phyloP scores from a whole-genome alignment of 2,113 vertebrate species.

The Vidua macroura region DNA sequence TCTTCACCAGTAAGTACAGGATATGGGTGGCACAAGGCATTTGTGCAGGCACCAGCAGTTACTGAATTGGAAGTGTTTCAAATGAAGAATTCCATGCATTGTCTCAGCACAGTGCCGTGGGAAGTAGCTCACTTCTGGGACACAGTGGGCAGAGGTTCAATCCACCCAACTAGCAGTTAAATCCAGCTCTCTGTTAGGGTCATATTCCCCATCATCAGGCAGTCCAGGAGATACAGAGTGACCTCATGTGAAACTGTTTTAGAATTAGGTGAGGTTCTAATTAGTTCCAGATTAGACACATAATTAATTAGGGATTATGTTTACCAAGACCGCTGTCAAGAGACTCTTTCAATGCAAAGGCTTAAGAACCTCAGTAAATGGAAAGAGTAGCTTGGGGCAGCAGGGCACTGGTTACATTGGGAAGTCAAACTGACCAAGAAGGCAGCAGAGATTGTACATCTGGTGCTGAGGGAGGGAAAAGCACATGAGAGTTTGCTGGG shows the following conservation, averaged over 20 bases:
- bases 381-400: not conserved
- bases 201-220: not conserved
- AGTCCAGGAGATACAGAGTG: not conserved
- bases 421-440: not conserved
- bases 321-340: not conserved
- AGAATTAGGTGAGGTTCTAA: not conserved
- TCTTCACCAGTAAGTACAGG: not conserved
- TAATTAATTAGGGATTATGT: not conserved
- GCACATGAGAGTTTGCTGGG: not conserved
- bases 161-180: not conserved
- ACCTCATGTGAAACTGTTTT: not conserved
- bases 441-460: not conserved
- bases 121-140: not conserved
- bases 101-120: not conserved
- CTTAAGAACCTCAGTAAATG: not conserved
- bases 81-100: not conserved
- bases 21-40: not conserved
- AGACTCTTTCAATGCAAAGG: not conserved
- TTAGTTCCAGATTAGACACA: not conserved
- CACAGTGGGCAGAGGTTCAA: not conserved
- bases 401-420: not conserved
- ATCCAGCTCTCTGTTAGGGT: not conserved
- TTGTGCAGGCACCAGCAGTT: not conserved
- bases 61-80: not conserved
- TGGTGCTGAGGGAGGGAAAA: not conserved